Evolutionary conservation across 2,113 vertebrate genomes (phyloP), one percentile per base, ranked within the genome.

Genomic region (Hipposideros armiger): DNA sequence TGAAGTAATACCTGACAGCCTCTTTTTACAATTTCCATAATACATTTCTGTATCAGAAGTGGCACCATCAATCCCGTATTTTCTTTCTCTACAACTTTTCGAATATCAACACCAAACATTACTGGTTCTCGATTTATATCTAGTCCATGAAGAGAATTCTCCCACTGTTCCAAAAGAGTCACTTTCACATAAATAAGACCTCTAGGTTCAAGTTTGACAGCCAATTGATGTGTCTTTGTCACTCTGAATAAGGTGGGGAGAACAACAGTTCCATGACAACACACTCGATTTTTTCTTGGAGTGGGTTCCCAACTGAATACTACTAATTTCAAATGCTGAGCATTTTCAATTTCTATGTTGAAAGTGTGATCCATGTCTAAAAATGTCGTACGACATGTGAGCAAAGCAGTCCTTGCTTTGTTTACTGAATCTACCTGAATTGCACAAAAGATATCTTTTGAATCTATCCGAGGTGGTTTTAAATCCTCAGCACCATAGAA

Each of bases 341-440:
- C 99, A 0, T 99, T 99, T 98, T 99, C 99, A 42, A 99, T 98
- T 96, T 99, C 99, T 85, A 99, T 99, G 98, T 99, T 99, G 97
- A 99, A 99, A 0, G 99, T 99, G 98, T 99, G 99, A 98, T 99
- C 99, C 99, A 99, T 99, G 94, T 99, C 99, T 64, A 99, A 98
- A 98, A 99, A 99, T 0, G 99, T 96, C 0, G 99, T 99, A 94
- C 99, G 99, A 84, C 99, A 99, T 0, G 99, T 99, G 60, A 99
- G 99, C 88, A 99, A 98, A 17, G 99, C 99, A 5, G 99, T 99
- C 60, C 99, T 99, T 20, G 99, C 99, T 98, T 99, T 99, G 94
- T 99, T 99, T 50, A 99, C 99, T 0, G 99, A 99, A 98, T 99
- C 99, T 87, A 99, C 99, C 96, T 99, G 99, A 98, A 99, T 99